Base-by-base conservation (phyloP, 2,797 vertebrate species). In the Selene dorsalis region DNA sequence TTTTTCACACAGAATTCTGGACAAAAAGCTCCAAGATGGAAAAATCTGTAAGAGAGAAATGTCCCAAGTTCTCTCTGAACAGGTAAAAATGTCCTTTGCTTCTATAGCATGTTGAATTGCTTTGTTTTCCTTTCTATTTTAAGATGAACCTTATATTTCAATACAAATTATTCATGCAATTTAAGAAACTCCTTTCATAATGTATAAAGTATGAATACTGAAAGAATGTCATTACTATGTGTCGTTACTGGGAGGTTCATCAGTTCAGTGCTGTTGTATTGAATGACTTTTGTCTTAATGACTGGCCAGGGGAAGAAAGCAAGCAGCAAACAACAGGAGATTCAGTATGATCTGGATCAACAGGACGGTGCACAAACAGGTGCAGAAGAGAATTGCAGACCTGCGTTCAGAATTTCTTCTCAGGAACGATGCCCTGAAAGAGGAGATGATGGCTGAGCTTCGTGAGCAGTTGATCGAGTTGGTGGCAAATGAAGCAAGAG, bases 261-360 rank as follows among this genome's bases (percentile, higher is more conserved):
- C 4, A 8, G 14, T 41, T 70, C 1, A 11, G 1, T 62, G n/a
- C 58, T 41, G 58, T 32, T 17, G n/a, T 10, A 53, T n/a, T 43
- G 16, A 56, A 55, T 53, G 5, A 38, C 6, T 56, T 66, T 58
- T 59, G 16, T 77, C 28, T 77, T 32, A 6, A 52, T 61, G 11
- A 45, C 0, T 64, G 61, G 2, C 52, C 56, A 39, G 69, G 22
- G 14, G 32, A 24, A 77, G 55, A 74, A 58, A 41, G 17, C 6
- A 4, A 38, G 56, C 47, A 61, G 56, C 22, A 66, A 30, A 20
- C 6, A 2, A 60, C 26, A 69, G 43, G 48, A 73, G 28, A 52
- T 52, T 75, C 52, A 72, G 28, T 38, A 63, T 72, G 6, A 9
- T 0, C 0, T 75, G 62, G 84, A 75, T 87, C 58, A 69, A 56